Evolutionary conservation across 2,797 vertebrate species (phyloP), one percentile per base, ranked within the genome.

Genomic region (Paguma larvata): DNA sequence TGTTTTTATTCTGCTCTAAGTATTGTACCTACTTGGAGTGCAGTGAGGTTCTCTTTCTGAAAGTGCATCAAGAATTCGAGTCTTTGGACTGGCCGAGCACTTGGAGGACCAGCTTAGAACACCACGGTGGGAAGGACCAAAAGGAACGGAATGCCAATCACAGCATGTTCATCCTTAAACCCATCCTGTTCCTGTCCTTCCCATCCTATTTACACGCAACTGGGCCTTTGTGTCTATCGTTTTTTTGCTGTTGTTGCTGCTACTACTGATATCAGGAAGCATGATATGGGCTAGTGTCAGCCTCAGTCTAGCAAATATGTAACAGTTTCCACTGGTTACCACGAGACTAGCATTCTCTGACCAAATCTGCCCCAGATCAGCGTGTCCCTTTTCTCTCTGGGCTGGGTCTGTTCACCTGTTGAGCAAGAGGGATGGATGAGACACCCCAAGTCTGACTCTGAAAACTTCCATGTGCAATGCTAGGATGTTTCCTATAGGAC

Each of bases 1-100:
- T 96, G 10, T 7, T 95, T 94, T 73, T 72, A 41, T 94, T 4
- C 63, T 95, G 72, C 67, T 98, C 68, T 87, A 89, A 70, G 83
- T 53, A 41, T 63, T 53, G 73, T 90, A 85, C 91, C 85, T 91
- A 92, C 46, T 96, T 56, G 89, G 96, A 87, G 18, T 82, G 86
- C 56, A 34, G 34, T 44, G 4, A 59, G 94, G 83, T 44, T 85
- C 91, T 96, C 78, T 91, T 96, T 94, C 82, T 73, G 88, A 90
- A 97, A 96, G 70, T 44, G 15, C 59, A 23, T 89, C 90, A 89
- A 79, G 78, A 97, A 90, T 48, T 85, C n/a, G 38, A 89, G 46
- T 82, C 34, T 92, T 91, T 78, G 21, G 11, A 14, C 72, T 96
- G 88, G 44, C 18, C 68, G 41, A 70, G 53, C 89, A 21, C 56